A percentile compares a stretch with the other conserved stretches of the same genome.
Conservation (phyloP, 1,140 invertebrate species). For the Tetramorium alpestre region DNA sequence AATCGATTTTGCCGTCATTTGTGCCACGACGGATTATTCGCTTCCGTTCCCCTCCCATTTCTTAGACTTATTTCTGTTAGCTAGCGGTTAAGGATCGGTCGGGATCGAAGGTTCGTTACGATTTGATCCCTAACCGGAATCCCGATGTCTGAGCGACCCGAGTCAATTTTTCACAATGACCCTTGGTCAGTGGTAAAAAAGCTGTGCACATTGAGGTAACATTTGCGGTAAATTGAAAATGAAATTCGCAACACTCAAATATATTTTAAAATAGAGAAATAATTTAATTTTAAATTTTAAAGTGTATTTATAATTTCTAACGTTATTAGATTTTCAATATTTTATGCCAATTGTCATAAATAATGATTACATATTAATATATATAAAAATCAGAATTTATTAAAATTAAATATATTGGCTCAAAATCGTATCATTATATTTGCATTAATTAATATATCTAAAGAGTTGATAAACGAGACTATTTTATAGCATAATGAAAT, state of each 20-base stretch:
- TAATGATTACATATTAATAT: not conserved
- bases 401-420: not conserved
- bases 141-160: not conserved
- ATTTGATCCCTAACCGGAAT: conserved; percentile 35
- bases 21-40: conserved; percentile 47
- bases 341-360: not conserved
- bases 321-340: not conserved
- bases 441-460: not conserved
- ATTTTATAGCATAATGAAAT: not conserved
- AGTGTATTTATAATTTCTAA: not conserved
- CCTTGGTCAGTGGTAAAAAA: not conserved
- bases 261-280: not conserved
- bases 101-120: conserved; percentile 26
- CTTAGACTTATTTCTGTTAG: conserved; percentile 33
- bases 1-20: conserved; percentile 48
- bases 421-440: not conserved
- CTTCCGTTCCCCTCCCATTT: conserved; percentile 22
- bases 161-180: conserved; percentile 24
- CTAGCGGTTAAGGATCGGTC: not conserved
- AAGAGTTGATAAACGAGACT: not conserved
- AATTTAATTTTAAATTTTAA: not conserved
- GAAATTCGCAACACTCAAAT: not conserved
- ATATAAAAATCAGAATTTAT: not conserved
- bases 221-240: conserved; percentile 8
- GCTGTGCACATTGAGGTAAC: not conserved